Base-by-base conservation (phyloP, 2,888 invertebrate species). In the Brachyopa scutellaris region DNA sequence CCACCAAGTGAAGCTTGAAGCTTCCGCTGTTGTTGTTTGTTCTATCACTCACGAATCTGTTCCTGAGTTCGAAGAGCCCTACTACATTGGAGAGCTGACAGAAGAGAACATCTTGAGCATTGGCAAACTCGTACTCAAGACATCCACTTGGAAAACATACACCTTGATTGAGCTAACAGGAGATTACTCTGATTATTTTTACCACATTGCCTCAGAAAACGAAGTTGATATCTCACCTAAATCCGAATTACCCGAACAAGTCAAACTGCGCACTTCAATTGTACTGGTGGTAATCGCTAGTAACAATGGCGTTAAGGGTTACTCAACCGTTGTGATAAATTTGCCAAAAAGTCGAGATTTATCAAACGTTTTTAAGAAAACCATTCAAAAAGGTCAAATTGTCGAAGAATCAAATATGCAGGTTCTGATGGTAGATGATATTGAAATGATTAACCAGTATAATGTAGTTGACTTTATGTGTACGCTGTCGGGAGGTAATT, bases 31-130 rank as follows among this genome's bases (percentile, higher is more conserved):
- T 3, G 33, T 77, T 2, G 76, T 82, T 5, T 23, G 84, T 40
- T 47, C 84, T 1, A 45, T 86, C 11, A 47, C 57, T 0, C 57
- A 49, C 2, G 57, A 79, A 9, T 1, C 6, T 6, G 45, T 59
- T 15, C 84, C 83, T 21, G 64, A 84, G 26, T 86, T 86, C 72
- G 84, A 85, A 23, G 72, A 85, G 47, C 57, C 84, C 0, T 15
- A 84, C 1, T 87, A 86, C 53, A 42, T 72, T 15, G 86, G 85
- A 5, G 64, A 59, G 9, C 8, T 86, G 0, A 84, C 74, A n/a
- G 70, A 67, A 31, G 59, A 66, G 26, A 51, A 78, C 55, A 55
- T 53, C 2, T 51, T 86, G 33, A 23, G 62, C 4, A n/a, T 86
- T 23, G 85, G 82, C 57, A 61, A 67, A 8, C 79, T 87, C 9